These are phyloP conservation scores for Pogonus chalceus DNA, from an alignment of 1,140 invertebrate species.

Conservation along the genomic window DNA sequence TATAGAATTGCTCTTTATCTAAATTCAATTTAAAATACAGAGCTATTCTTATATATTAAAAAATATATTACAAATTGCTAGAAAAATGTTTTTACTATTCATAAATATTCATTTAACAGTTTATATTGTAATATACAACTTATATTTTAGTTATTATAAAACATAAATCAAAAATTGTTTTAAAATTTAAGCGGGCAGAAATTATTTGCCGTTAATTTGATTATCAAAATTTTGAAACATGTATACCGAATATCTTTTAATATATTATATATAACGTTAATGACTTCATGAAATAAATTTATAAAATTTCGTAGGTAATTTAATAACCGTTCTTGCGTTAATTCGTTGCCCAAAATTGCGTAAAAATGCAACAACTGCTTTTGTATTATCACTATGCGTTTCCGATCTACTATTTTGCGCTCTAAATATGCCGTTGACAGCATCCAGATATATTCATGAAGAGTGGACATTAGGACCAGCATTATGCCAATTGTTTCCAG, in stretches of 20 bases:
- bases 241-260: no score
- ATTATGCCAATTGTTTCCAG: slow-evolving; percentile 74
- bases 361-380: slow-evolving; percentile 74
- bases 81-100: no score
- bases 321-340: slow-evolving; percentile 67
- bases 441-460: slow-evolving; percentile 68
- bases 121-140: no score
- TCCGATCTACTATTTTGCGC: slow-evolving; percentile 78
- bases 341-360: slow-evolving; percentile 63
- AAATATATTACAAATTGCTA: no score
- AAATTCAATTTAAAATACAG: neutral
- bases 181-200: no score
- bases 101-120: no score
- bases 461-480: slow-evolving; percentile 70
- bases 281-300: neutral
- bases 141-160: no score
- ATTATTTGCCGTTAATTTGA: no score
- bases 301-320: slow-evolving; percentile 54
- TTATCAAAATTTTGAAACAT: no score
- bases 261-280: no score
- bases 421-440: slow-evolving; percentile 75
- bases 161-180: no score
- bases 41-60: no score
- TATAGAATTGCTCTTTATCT: neutral
- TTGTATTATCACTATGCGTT: slow-evolving; percentile 74